Percentiles rank a stretch among this genome's conserved stretches.
Conservation (phyloP, 2,797 vertebrate species). For the Oreochromis grahami region DNA sequence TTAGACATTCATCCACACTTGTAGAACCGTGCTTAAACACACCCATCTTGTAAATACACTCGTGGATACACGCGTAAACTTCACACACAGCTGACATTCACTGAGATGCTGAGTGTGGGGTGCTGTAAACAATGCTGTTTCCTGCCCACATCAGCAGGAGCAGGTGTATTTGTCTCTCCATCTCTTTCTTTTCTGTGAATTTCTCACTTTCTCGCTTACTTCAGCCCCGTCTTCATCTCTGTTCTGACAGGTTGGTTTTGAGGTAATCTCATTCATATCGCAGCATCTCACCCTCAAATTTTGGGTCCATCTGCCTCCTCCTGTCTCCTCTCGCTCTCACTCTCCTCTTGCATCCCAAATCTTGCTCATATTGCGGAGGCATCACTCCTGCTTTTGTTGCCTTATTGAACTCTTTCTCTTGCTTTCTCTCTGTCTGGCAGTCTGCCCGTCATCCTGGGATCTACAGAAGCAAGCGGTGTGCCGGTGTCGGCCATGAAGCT, state of each 20-base stretch:
- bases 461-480: slow-evolving; percentile 70
- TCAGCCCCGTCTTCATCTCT: background rate
- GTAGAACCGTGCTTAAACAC: background rate
- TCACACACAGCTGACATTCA: slow-evolving; percentile 9
- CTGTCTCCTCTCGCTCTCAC: slow-evolving; percentile 14
- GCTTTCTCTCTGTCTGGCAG: slow-evolving; percentile 24
- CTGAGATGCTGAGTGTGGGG: background rate
- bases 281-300: slow-evolving; percentile 11
- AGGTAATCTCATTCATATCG: slow-evolving; percentile 4
- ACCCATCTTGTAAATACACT: background rate
- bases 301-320: slow-evolving; percentile 34
- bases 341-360: slow-evolving; percentile 26
- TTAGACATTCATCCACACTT: background rate
- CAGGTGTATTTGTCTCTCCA: background rate
- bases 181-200: background rate
- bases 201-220: background rate
- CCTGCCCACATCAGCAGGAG: slow-evolving; percentile 47
- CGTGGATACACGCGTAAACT: slow-evolving; percentile 4
- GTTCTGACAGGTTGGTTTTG: background rate
- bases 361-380: background rate
- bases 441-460: slow-evolving; percentile 75
- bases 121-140: slow-evolving; percentile 38
- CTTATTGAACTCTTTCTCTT: background rate
- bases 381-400: slow-evolving; percentile 1
- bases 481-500: slow-evolving; percentile 77